These are phyloP conservation scores for Siphamia tubifer DNA, from an alignment of 2,113 vertebrate genomes.

Conservation along the genomic window DNA sequence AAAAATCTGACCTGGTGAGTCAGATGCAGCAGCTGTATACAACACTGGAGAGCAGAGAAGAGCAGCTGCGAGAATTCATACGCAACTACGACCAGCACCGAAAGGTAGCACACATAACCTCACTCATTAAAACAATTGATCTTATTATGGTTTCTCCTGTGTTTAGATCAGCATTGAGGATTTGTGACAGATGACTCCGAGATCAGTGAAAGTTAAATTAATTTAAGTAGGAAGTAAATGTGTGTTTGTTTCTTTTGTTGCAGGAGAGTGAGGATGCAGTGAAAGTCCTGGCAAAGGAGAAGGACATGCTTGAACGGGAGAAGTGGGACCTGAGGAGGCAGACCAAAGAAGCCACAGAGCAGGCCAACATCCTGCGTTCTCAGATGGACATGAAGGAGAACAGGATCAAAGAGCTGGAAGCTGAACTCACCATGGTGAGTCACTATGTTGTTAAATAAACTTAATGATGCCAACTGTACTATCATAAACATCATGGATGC, in stretches of 20 bases:
- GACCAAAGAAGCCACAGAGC: constrained; percentile 95
- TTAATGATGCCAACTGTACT: neutral
- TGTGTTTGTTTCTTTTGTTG: neutral
- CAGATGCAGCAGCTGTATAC: constrained; percentile 99
- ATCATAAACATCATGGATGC: too few relatives aligned
- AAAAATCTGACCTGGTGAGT: constrained; percentile 92
- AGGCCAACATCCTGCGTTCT: constrained; percentile 87
- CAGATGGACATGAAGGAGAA: constrained; percentile 98
- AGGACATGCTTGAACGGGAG: constrained; percentile 93
- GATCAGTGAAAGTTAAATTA: neutral
- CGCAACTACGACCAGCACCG: constrained; percentile 97
- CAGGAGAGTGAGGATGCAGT: constrained; percentile 98
- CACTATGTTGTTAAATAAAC: neutral
- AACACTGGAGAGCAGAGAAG: constrained; percentile 95
- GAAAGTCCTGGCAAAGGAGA: constrained; percentile 93
- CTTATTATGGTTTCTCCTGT: too few relatives aligned
- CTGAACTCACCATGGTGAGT: constrained; percentile 96
- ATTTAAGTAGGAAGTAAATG: neutral
- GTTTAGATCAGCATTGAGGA: too few relatives aligned
- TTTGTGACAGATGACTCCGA: too few relatives aligned
- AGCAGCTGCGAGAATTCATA: constrained; percentile 97
- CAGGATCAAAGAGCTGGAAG: constrained; percentile 98
- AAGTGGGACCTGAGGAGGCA: constrained; percentile 97
- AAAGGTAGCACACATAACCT: constrained; percentile 84
- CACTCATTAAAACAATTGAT: too few relatives aligned